Percentiles rank a stretch among this genome's conserved stretches.
Evolutionary conservation across 2,113 vertebrate genomes (phyloP).

Genomic region (Sylvietta virens): DNA sequence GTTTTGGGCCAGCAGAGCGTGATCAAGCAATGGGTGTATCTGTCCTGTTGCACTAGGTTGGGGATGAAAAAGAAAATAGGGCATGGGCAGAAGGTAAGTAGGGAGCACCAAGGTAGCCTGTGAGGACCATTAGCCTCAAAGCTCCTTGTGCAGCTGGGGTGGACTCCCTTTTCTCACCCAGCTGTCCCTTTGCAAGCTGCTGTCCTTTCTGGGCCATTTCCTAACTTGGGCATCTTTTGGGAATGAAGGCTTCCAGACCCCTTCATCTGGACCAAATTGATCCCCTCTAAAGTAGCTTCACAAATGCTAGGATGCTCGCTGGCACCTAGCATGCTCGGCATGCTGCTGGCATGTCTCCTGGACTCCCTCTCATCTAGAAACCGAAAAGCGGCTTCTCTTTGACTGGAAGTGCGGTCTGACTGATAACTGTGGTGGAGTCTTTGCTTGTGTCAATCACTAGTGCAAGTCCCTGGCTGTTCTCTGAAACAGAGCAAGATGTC

Average conservation of each 20-base stretch:
- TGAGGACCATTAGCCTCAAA: not conserved
- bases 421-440: not conserved
- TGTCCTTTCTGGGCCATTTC: not conserved
- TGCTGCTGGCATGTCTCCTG: not conserved
- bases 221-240: not conserved
- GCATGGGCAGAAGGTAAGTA: not conserved
- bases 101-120: not conserved
- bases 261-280: not conserved
- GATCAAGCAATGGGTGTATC: fast-evolving
- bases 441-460: not conserved
- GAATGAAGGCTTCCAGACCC: not conserved
- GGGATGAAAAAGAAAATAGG: not conserved
- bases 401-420: not conserved
- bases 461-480: not conserved
- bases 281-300: not conserved
- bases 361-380: conserved; percentile 28
- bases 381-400: not conserved
- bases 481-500: not conserved
- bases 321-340: fast-evolving
- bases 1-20: not conserved
- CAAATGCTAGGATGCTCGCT: fast-evolving
- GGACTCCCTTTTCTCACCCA: not conserved
- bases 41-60: not conserved
- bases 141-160: fast-evolving
- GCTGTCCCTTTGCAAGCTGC: not conserved